Conservation (phyloP, 35 echinoderm and acorn worm species). For the Lytechinus variegatus region DNA sequence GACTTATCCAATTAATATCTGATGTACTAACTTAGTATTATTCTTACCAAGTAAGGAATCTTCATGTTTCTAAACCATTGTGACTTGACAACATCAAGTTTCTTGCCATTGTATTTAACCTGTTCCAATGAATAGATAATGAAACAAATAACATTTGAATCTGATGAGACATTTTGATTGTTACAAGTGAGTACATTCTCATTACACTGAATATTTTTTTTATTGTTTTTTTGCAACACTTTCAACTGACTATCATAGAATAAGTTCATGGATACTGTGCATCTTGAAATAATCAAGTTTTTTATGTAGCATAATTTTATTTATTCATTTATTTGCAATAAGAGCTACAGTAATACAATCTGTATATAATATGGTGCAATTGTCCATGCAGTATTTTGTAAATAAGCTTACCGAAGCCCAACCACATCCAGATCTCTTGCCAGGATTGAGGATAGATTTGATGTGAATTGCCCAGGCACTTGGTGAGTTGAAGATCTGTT, state of each 20-base stretch:
- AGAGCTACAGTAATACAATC: no score
- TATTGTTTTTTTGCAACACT: neutral
- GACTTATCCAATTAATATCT: neutral
- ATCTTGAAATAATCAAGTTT: no score
- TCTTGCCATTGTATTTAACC: constrained; percentile 98
- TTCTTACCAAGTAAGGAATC: constrained; percentile 52
- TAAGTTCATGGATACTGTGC: no score
- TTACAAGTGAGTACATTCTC: neutral
- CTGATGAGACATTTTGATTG: neutral
- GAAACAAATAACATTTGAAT: neutral
- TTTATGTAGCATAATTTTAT: no score
- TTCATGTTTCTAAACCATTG: constrained; percentile 93
- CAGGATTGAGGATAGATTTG: constrained; percentile 93
- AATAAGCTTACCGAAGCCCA: constrained; percentile 93
- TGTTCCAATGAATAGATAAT: constrained; percentile 51
- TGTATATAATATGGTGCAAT: no score
- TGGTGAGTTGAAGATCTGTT: constrained; percentile 93
- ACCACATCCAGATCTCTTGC: constrained; percentile 94
- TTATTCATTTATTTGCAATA: no score
- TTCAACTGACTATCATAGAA: neutral
- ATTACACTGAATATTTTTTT: neutral
- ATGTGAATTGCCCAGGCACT: constrained; percentile 99
- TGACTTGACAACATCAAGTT: constrained; percentile 94
- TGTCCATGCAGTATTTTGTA: no score
- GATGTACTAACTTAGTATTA: neutral